Evolutionary conservation across 1,140 invertebrate species (phyloP), one percentile per base, ranked within the genome.

Genomic region (Drosophila ananassae): DNA sequence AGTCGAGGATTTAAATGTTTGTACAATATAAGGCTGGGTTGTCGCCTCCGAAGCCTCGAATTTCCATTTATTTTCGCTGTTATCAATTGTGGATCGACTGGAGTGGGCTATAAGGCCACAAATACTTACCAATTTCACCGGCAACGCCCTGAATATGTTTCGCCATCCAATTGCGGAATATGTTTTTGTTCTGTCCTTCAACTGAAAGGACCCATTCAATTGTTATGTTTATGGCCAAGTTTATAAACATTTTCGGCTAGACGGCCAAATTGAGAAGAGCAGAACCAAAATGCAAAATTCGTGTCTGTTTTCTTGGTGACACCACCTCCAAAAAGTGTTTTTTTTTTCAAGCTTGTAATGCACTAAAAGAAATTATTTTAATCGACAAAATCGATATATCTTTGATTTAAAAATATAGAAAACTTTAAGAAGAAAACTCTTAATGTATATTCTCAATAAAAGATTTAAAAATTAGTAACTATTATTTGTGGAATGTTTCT

Each of bases 141-240:
- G 25, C 66, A 50, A 69, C 66, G 66, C 66, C 66, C 66, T 69
- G 32, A 57, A 69, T 69, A 57, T 32, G 30, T 32, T 47, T 46
- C 66, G 63, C 39, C 66, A 48, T 39, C 52, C 66, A 68, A 67
- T 28, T 28, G 12, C 48, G 62, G 50, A 56, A 68, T 69, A 69
- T 69, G 64, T 52, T 69, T 69, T 69, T 69, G 66, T 69, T 69
- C 66, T 69, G 66, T 69, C 66, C 66, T 22, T 69, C 66, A 69
- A 30, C 44, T 8, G 41, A 5, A 21, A n/a, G 39, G 30, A 44
- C 41, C 51, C 32, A 57, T 69, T 69, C 63, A 69, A 69, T 69
- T 69, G 66, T 66, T 66, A 30, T 66, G 57, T 69, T 69, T 69
- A 69, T 69, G 63, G 66, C 39, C 66, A 69, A 67, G 66, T 56